phyloP scores from a whole-genome alignment of 2,113 vertebrate species.

The Dendrocopos noguchii region DNA sequence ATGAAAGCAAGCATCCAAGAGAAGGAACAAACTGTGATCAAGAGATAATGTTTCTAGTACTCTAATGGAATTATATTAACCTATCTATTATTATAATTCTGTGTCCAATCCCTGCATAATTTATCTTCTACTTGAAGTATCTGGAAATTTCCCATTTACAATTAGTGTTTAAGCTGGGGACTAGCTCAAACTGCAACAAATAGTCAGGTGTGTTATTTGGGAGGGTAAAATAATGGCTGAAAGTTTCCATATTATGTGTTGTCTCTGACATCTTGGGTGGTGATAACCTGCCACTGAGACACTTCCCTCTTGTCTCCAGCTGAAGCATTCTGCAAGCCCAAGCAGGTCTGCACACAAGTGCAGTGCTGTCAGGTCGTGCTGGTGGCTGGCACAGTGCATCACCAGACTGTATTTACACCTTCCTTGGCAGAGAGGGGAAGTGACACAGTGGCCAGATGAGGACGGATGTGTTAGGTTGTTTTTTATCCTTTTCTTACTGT shows the following conservation, averaged over 20 bases:
- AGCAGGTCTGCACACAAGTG: not conserved
- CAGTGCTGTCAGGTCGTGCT: not conserved
- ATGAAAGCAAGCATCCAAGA: no score
- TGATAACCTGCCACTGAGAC: not conserved
- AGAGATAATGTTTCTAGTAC: no score
- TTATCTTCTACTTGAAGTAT: no score
- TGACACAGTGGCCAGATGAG: not conserved
- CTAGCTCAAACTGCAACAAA: no score
- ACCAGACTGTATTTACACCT: not conserved
- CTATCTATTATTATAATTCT: no score
- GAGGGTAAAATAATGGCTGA: not conserved
- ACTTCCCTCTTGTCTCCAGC: not conserved
- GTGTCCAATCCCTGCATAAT: no score
- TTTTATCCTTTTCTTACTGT: not conserved
- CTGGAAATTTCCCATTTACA: no score
- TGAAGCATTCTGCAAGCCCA: not conserved
- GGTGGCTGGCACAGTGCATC: not conserved
- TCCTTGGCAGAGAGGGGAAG: not conserved
- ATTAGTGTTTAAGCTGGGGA: no score
- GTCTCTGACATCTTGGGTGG: not conserved
- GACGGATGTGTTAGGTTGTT: not conserved
- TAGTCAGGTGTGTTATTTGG: not conserved
- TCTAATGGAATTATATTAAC: no score
- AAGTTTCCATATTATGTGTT: not conserved
- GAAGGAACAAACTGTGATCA: no score